These are phyloP conservation scores for Ceyx melanurus DNA, from an alignment of 2,113 vertebrate genomes.

Conservation along the genomic window DNA sequence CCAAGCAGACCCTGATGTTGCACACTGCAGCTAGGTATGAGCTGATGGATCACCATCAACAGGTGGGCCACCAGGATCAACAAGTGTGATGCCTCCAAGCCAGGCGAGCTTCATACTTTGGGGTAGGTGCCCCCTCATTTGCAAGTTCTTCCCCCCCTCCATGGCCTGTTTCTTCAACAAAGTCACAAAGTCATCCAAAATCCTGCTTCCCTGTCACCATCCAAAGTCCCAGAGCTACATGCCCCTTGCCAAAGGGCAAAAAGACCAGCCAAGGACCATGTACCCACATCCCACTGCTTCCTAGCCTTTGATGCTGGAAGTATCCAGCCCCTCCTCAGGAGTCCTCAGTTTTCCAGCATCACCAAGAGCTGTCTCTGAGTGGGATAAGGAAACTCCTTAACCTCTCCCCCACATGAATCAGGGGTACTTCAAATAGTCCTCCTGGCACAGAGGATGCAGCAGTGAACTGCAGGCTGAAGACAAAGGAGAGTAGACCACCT, in stretches of 20 bases:
- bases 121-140: background rate
- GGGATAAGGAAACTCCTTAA: background rate
- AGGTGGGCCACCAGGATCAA: background rate
- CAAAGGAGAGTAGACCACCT: background rate
- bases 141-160: background rate
- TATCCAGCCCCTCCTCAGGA: background rate
- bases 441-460: background rate
- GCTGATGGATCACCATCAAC: background rate
- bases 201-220: accelerated
- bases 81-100: background rate
- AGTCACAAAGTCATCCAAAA: background rate
- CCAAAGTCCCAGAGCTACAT: background rate
- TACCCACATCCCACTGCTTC: background rate
- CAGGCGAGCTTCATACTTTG: background rate
- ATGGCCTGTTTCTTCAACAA: background rate
- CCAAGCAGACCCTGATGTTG: background rate
- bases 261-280: background rate
- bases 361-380: background rate
- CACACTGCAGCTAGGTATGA: background rate
- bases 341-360: too few species aligned
- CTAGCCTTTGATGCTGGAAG: background rate
- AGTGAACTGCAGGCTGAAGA: background rate
- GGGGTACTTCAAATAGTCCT: background rate
- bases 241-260: background rate
- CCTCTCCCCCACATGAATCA: background rate